A percentile compares a stretch with the other conserved stretches of the same genome.
Conservation (phyloP, 2,888 invertebrate species). For the Torymus texanus region DNA sequence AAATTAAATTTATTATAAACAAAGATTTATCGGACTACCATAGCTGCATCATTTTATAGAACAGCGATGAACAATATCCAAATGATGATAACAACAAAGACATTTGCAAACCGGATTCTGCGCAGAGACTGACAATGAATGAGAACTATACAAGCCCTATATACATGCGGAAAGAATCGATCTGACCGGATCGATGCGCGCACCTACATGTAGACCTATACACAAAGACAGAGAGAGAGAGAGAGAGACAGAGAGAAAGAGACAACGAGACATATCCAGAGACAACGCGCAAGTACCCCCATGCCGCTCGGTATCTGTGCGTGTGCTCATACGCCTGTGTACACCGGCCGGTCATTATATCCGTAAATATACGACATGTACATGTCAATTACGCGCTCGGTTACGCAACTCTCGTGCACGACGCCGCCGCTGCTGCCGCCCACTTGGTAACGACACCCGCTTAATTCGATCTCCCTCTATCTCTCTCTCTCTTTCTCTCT, state of each 20-base stretch:
- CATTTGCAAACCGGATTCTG: too few relatives aligned
- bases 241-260: too few relatives aligned
- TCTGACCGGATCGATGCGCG: neutral
- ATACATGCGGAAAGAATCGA: slow-evolving; percentile 1
- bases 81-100: too few relatives aligned
- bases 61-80: too few relatives aligned
- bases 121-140: slow-evolving; percentile 5
- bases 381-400: slow-evolving; percentile 65
- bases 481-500: neutral
- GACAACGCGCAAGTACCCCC: too few relatives aligned
- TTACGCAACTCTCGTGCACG: slow-evolving; percentile 62
- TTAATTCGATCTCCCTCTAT: slow-evolving; percentile 55
- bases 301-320: neutral
- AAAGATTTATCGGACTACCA: too few relatives aligned
- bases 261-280: too few relatives aligned
- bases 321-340: slow-evolving; percentile 51
- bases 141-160: neutral
- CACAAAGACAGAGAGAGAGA: too few relatives aligned
- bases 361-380: slow-evolving; percentile 63
- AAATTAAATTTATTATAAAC: too few relatives aligned
- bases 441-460: slow-evolving; percentile 61
- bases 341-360: slow-evolving; percentile 62
- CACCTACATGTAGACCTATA: neutral
- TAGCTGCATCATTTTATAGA: too few relatives aligned
- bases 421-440: slow-evolving; percentile 54